These are phyloP conservation scores for Dufourea novaeangliae DNA, from an alignment of 1,140 invertebrate genomes.

Conservation along the genomic window DNA sequence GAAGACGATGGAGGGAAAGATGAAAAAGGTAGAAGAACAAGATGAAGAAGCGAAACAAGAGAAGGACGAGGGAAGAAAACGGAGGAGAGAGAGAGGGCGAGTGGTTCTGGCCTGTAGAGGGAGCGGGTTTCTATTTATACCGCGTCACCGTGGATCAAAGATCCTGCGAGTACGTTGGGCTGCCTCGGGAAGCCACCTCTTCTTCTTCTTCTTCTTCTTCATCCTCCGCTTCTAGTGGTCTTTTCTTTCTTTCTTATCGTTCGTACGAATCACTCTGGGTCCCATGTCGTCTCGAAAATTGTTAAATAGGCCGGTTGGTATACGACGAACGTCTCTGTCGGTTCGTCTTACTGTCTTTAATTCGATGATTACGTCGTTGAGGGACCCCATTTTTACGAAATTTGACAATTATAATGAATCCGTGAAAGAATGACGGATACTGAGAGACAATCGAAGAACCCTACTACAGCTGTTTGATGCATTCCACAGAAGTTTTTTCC, in stretches of 20 bases:
- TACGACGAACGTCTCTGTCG: slow-evolving; percentile 19
- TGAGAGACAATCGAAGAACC: no score
- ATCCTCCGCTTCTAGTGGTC: not conserved
- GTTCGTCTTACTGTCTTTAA: not conserved
- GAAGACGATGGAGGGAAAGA: slow-evolving; percentile 46
- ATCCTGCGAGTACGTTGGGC: slow-evolving; percentile 60
- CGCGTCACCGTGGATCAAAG: slow-evolving; percentile 70
- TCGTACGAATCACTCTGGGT: not conserved
- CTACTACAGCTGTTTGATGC: no score
- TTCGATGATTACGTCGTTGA: not conserved
- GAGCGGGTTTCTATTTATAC: slow-evolving; percentile 73
- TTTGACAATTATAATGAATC: not conserved
- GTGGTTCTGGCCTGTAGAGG: slow-evolving; percentile 61
- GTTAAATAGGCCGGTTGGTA: slow-evolving; percentile 41
- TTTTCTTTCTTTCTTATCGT: not conserved
- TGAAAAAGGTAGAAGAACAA: slow-evolving; percentile 32
- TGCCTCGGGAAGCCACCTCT: slow-evolving; percentile 50
- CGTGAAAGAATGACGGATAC: no score
- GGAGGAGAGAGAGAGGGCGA: slow-evolving; percentile 33
- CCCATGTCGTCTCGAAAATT: slow-evolving; percentile 43
- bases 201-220: slow-evolving; percentile 24
- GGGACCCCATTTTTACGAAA: not conserved
- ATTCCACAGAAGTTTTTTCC: no score
- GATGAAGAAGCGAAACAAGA: slow-evolving; percentile 27
- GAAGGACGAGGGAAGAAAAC: slow-evolving; percentile 36